Evolutionary conservation across 2,797 vertebrate genomes (phyloP), one percentile per base, ranked within the genome.

Genomic region (Brachymystax lenok): DNA sequence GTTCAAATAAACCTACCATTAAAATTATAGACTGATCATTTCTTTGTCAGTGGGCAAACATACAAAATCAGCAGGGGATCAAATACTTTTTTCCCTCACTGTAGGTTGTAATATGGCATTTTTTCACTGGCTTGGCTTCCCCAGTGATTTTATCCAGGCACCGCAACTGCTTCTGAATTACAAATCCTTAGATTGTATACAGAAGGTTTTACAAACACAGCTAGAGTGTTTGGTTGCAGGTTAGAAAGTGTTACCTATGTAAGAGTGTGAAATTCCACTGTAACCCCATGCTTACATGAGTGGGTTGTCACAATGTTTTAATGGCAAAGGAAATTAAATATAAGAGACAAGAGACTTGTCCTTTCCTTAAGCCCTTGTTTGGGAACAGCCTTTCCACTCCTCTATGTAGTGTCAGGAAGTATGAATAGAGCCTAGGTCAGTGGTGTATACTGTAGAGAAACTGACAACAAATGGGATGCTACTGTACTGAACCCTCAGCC

Each of bases 381-480:
- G 5, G 28, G 13, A 33, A 35, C 66, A 67, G 40, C 40, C 10
- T 46, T 46, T 46, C 40, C 10, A 46, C 40, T 54, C 27, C 14
- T 56, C 27, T 54, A 54, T 56, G 50, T 17, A 33, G 24, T 72
- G 51, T 56, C 71, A 33, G 16, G 10, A 16, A n/a, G 64, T 28
- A 80, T 79, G 78, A 82, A 71, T 56, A 63, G 80, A 88, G 75
- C 61, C 75, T 72, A 79, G 52, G 80, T 64, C 40, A 76, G 75
- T 73, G 71, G 68, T 81, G 80, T 76, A 76, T 82, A 81, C 73
- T 71, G 52, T 83, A 77, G 82, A 76, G 85, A 78, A 82, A 83
- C 79, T 81, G 52, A 87, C 74, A 77, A 85, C 80, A 85, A 82
- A 82, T 83, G 72, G 90, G 87, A 91, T 79, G 88, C 87, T 91